phyloP scores from a whole-genome alignment of 2,888 invertebrate species.

The Monoplex corrugatus region DNA sequence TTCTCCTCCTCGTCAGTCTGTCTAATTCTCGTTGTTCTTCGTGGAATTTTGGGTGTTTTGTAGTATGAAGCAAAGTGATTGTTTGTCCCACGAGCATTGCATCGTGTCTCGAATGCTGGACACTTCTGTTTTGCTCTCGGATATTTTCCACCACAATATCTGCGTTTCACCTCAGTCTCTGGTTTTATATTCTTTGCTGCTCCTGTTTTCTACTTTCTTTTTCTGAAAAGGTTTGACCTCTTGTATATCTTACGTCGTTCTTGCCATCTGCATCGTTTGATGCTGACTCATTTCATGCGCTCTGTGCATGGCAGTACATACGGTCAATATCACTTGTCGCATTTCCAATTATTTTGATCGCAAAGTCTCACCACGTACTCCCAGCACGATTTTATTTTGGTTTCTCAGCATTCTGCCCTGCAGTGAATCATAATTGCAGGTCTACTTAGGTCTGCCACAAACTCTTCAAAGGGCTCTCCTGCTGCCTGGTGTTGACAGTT shows the following conservation, averaged over 20 bases:
- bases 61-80: constrained; percentile 18
- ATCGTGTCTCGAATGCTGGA: not conserved
- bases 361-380: not conserved
- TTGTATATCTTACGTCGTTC: not conserved
- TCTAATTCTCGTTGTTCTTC: not conserved
- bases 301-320: not conserved
- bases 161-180: not conserved
- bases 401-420: constrained; percentile 12
- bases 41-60: not conserved
- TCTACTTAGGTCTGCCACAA: not conserved
- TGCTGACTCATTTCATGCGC: constrained; percentile 5
- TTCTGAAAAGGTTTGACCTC: not conserved
- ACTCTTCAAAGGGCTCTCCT: not conserved
- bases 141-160: not conserved
- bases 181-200: not conserved
- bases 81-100: not conserved
- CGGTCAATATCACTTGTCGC: not conserved
- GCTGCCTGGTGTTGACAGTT: constrained; percentile 12
- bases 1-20: not conserved
- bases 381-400: not conserved
- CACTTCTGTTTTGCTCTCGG: not conserved
- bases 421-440: not conserved
- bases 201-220: not conserved
- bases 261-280: not conserved
- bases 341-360: not conserved